Evolutionary conservation across 2,888 invertebrate species (phyloP).

Genomic region (Scaptomyza parva): DNA sequence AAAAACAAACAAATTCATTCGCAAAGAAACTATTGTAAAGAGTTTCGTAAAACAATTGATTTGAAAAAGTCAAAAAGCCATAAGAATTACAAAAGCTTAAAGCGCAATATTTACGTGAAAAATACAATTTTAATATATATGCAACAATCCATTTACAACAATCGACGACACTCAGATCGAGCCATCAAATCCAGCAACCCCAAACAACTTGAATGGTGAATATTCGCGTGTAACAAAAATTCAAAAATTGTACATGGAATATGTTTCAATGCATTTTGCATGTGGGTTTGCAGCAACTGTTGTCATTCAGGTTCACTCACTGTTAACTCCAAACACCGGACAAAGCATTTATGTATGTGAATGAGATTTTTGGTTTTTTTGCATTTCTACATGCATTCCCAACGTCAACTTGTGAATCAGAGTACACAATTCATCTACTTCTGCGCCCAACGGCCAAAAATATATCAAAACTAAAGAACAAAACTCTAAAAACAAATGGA

Average conservation of each 20-base stretch:
- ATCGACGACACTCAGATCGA: constrained; percentile 52
- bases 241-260: constrained; percentile 42
- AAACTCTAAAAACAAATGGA: neutral
- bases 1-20: too few relatives aligned
- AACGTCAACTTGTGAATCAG: neutral
- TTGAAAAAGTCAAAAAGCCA: neutral
- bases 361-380: constrained; percentile 4
- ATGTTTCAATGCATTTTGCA: constrained; percentile 60
- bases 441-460: neutral
- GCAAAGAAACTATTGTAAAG: too few relatives aligned
- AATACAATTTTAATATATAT: constrained; percentile 66
- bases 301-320: constrained; percentile 54
- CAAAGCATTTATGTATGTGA: constrained; percentile 4
- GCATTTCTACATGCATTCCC: neutral
- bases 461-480: neutral
- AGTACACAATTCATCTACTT: neutral
- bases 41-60: neutral
- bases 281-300: constrained; percentile 64
- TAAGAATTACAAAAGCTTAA: constrained; percentile 4
- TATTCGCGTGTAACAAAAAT: constrained; percentile 1
- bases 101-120: constrained; percentile 48
- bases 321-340: constrained; percentile 19
- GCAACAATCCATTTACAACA: constrained; percentile 56
- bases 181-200: constrained; percentile 59
- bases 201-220: constrained; percentile 18